phyloP scores from a whole-genome alignment of 2,797 vertebrate genomes.

The Cynodonichthys magdalenae region DNA sequence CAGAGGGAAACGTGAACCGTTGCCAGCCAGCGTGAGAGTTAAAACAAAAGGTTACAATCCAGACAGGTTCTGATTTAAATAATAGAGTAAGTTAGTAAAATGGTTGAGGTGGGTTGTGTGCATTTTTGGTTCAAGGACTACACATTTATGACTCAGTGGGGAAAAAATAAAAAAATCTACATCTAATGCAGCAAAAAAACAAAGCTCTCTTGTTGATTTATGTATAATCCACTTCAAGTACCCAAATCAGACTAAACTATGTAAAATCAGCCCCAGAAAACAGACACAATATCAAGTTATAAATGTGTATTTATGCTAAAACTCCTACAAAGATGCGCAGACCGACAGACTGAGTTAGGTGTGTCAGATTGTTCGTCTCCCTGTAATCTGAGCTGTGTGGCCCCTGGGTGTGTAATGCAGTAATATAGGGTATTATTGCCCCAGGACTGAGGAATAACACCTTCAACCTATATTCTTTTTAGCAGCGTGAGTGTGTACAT shows the following conservation, averaged over 20 bases:
- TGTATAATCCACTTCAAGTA: background rate
- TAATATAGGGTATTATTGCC: slow-evolving; percentile 81
- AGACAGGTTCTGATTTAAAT: background rate
- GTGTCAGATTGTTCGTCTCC: slow-evolving; percentile 63
- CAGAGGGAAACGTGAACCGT: background rate
- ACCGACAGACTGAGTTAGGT: slow-evolving; percentile 45
- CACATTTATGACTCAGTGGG: background rate
- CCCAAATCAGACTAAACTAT: background rate
- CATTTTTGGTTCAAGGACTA: background rate
- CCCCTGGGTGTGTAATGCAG: slow-evolving; percentile 79
- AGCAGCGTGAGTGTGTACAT: slow-evolving; percentile 58
- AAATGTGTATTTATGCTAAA: slow-evolving; percentile 12
- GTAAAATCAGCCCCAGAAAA: background rate
- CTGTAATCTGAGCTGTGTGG: slow-evolving; percentile 71
- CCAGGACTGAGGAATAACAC: slow-evolving; percentile 69
- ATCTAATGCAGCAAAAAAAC: background rate
- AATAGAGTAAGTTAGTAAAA: background rate
- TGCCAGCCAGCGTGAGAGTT: background rate
- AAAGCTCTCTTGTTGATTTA: background rate
- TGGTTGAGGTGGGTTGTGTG: background rate
- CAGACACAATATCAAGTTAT: background rate
- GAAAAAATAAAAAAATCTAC: background rate
- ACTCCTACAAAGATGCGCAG: slow-evolving; percentile 15
- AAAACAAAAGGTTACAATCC: background rate
- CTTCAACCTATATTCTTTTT: slow-evolving; percentile 75